Percentiles rank a stretch among this genome's conserved stretches.
phyloP scores from a whole-genome alignment of 2,797 vertebrate genomes.

The Urocyon cinereoargenteus region DNA sequence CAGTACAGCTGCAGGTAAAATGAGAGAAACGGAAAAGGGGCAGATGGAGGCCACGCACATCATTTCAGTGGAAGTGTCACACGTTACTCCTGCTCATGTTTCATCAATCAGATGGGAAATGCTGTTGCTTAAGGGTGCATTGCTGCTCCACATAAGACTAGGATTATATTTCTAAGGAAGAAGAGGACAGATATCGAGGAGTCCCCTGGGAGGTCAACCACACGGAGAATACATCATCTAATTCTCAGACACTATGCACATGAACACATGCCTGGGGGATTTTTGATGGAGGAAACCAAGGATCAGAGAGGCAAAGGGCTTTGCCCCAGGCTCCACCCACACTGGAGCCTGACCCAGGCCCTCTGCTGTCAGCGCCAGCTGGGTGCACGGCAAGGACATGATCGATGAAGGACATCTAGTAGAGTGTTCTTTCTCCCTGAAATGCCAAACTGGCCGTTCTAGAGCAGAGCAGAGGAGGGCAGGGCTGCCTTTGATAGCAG shows the following conservation, averaged over 20 bases:
- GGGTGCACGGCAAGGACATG: fast-evolving
- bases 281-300: not conserved
- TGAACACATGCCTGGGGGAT: fast-evolving
- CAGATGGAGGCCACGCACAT: not conserved
- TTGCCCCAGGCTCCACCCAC: not conserved
- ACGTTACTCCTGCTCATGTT: fast-evolving
- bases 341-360: fast-evolving
- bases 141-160: not conserved
- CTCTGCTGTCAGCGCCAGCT: fast-evolving
- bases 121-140: not conserved
- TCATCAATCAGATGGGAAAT: not conserved
- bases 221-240: fast-evolving
- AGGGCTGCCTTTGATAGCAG: not conserved
- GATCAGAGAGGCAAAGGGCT: not conserved
- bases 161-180: not conserved
- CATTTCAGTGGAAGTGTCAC: not conserved
- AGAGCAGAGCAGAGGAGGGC: not conserved
- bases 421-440: not conserved
- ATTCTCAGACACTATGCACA: fast-evolving
- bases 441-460: fast-evolving
- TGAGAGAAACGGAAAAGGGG: not conserved
- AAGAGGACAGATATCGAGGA: fast-evolving
- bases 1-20: not conserved
- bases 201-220: not conserved
- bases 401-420: fast-evolving